Base-by-base conservation (phyloP, 2,888 invertebrate genomes). In the Synergus umbraculus region DNA sequence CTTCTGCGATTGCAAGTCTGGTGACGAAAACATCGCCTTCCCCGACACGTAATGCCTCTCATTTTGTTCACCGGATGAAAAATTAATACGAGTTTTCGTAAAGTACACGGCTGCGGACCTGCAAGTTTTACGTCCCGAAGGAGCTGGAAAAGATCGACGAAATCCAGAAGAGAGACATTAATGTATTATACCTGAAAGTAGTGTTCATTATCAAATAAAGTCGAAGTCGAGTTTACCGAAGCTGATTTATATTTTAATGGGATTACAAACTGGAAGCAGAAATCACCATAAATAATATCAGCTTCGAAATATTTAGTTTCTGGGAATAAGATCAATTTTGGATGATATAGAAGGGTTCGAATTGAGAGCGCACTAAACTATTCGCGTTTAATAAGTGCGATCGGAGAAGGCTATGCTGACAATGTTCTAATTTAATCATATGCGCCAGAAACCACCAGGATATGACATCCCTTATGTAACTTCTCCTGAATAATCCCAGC, bases 351-450 rank as follows among this genome's bases (percentile, higher is more conserved):
- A 54, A 0, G 3, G n/a, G 9, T n/a, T 18, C 8, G 46, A 46
- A 13, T 12, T 12, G 46, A 46, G 0, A 37, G 5, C 37, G 0
- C 83, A 79, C 83, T 81, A 78, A 88, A 88, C 86, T 88, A 85
- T 85, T 83, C 81, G 79, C 83, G 83, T 81, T 81, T 83, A 84
- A 83, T 85, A 85, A 88, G 86, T 83, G 85, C 82, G 82, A 79
- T 49, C 13, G 29, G 37, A 79, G 82, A 83, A 83, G 86, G 87
- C 87, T 88, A 86, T 86, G 88, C 86, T 85, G 87, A 88, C 88
- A 89, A 88, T 89, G 90, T 88, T 89, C 88, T 89, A 90, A 90
- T 90, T 90, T 89, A 90, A 90, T 89, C 88, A 88, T 87, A 87
- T 86, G 87, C 85, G 86, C 88, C 87, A 87, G 84, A 82, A 85